These are phyloP conservation scores for Turritopsis dohrnii DNA, from an alignment of 30 jellyfish, hydroid and myxozoan species.

Conservation along the genomic window DNA sequence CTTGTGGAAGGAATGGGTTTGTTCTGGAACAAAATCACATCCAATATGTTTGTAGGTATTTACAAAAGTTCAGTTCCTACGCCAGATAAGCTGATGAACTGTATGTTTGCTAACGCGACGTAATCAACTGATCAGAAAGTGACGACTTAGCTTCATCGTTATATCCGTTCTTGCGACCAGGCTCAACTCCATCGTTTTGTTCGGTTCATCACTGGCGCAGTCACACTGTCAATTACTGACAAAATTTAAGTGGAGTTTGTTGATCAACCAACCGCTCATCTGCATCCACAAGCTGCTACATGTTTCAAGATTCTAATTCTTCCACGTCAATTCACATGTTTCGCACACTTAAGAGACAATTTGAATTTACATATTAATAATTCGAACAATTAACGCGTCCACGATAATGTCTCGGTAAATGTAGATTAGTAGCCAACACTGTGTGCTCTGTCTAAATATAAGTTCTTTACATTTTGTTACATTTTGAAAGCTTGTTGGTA, in stretches of 20 bases:
- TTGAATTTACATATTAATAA: constrained; percentile 5
- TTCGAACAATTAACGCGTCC: background rate
- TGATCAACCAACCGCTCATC: constrained; percentile 9
- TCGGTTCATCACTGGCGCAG: constrained; percentile 20
- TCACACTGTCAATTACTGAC: background rate
- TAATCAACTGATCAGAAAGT: background rate
- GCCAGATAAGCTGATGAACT: constrained; percentile 1
- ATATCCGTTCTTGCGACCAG: constrained; percentile 15
- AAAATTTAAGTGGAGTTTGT: background rate
- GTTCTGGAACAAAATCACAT: constrained; percentile 1
- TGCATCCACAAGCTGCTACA: constrained; percentile 6
- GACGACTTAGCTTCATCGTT: constrained; percentile 13
- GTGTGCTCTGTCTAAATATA: background rate
- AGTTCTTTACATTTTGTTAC: background rate
- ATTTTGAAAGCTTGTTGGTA: background rate
- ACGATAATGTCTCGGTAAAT: background rate
- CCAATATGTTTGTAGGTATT: background rate
- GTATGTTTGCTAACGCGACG: background rate
- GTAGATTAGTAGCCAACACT: background rate
- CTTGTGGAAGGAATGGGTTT: constrained; percentile 12
- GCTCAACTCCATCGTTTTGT: background rate
- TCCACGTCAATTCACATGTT: constrained; percentile 7
- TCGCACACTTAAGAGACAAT: constrained; percentile 8
- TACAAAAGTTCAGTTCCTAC: background rate
- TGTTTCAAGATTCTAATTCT: constrained; percentile 1